Evolutionary conservation across 2,113 vertebrate genomes (phyloP), one percentile per base, ranked within the genome.

Genomic region (Microcebus griseorufus): DNA sequence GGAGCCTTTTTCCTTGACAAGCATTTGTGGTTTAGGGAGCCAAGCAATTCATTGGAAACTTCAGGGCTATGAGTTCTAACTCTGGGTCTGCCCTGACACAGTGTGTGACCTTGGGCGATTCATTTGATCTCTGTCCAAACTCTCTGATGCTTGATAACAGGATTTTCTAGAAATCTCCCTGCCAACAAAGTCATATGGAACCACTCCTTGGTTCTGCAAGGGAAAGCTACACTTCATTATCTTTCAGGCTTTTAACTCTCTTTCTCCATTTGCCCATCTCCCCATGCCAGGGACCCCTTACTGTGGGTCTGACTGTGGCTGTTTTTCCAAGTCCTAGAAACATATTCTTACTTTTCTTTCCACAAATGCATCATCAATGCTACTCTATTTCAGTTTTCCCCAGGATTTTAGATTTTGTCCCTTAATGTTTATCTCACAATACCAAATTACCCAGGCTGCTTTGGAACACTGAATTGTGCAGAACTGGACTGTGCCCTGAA

Each of bases 41-140:
- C 95, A 97, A 97, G 72, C 84, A 97, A 94, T 96, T 97, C 95
- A 88, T 80, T 97, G 88, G 96, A 98, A 97, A 95, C 96, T 97
- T 96, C 34, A 84, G 96, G 96, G 94, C 88, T 95, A 16, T 82
- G 97, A 98, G 98, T 97, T 98, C 97, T 98, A 98, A 97, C 92
- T 97, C 95, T 90, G 64, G 90, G 92, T 96, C 90, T 95, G 92
- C 92, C 84, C 95, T 92, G 96, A 97, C 96, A 88, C 76, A 88
- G 81, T 3, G 65, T 95, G 84, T 96, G 98, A 98, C 95, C 97
- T 98, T 98, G 97, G 97, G 91, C 80, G 67, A 95, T 96, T 97
- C 95, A 98, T 98, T 96, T 98, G 97, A 98, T 98, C 97, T 98
- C 92, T 76, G n/a, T 98, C 98, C 97, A 98, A 94, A 90, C 53